Base-by-base conservation (phyloP, 2,888 invertebrate species). In the Dryocosmus kuriphilus region DNA sequence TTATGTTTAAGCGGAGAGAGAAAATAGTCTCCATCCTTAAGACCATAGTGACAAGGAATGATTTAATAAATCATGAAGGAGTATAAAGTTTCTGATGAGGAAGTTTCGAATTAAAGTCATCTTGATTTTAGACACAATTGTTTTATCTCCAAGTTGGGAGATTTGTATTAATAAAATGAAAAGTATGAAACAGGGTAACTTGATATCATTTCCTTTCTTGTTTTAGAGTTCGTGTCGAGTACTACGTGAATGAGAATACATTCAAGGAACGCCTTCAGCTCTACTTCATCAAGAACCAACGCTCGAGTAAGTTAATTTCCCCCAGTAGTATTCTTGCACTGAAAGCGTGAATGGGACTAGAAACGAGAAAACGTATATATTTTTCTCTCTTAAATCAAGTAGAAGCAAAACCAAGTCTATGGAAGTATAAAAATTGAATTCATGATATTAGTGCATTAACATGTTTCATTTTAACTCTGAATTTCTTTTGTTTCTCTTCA, bases 241-340 rank as follows among this genome's bases (percentile, higher is more conserved):
- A 99, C 93, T 99, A 99, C 93, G 98, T 98, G 91, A 98, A 99
- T 94, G 99, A 99, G 94, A 98, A 98, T 92, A 98, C 98, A 91
- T 96, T 99, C 93, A 99, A 99, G 94, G 98, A 99, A 94, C 95
- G 98, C 93, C 96, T 99, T 92, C 98, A 99, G 94, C 95, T 99
- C 88, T 99, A 99, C 94, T 99, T 99, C 94, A 97, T 99, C 93
- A 99, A 99, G 93, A 99, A 99, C 93, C 98, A 99, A 94, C 96
- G 98, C 94, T 98, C 98, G 92, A 99, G 99, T 99, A 93, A 98
- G 98, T 97, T 93, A 78, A 86, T 86, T 83, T 83, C 81, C 75
- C 77, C 75, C 77, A 65, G 73, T 75, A 76, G 77, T 61, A 73
- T 79, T 55, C 62, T 79, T 73, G 71, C 63, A 71, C 51, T 71